Evolutionary conservation across 2,113 vertebrate genomes (phyloP), one percentile per base, ranked within the genome.

Genomic region (Syngnathoides biaculeatus): DNA sequence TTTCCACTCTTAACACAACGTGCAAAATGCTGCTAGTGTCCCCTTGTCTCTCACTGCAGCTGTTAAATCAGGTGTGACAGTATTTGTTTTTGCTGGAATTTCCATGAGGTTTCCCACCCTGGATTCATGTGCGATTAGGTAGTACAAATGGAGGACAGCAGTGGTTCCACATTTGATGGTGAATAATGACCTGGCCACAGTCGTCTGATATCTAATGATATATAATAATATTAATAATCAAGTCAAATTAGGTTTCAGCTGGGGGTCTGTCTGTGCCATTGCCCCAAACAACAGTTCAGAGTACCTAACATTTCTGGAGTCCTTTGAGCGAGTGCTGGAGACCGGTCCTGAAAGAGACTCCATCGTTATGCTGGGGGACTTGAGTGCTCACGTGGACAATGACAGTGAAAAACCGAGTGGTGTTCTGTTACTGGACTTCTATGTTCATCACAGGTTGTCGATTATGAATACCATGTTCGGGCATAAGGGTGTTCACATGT

Each of bases 71-170:
- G 63, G 62, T 65, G 75, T 63, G 74, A 73, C 77, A 48, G 3
- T 64, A 15, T 78, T 77, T 86, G 73, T 66, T 79, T 86, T 80
- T 27, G 14, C 24, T 50, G 48, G 13, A 47, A 47, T 73, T 75
- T 74, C 63, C 64, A 43, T 14, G 12, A 15, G 48, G 45, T 39
- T 13, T 62, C 57, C 56, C 65, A 42, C 14, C 63, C 26, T 64
- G 52, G 38, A 67, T 59, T 63, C 48, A 30, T 64, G 53, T 2
- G 1, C 60, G 30, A 66, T 35, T 5, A 22, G 42, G 24, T 17
- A 72, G 40, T 50, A 53, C 27, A 48, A 68, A 53, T 64, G 20
- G 38, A 68, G 47, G 55, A 67, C 67, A 52, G 11, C 50, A 45
- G 59, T 69, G 3, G 55, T 57, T 30, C 55, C 26, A 27, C 55